A percentile compares a stretch with the other conserved stretches of the same genome.
phyloP scores from a whole-genome alignment of 2,888 invertebrate species.

The Tetragnatha montana region DNA sequence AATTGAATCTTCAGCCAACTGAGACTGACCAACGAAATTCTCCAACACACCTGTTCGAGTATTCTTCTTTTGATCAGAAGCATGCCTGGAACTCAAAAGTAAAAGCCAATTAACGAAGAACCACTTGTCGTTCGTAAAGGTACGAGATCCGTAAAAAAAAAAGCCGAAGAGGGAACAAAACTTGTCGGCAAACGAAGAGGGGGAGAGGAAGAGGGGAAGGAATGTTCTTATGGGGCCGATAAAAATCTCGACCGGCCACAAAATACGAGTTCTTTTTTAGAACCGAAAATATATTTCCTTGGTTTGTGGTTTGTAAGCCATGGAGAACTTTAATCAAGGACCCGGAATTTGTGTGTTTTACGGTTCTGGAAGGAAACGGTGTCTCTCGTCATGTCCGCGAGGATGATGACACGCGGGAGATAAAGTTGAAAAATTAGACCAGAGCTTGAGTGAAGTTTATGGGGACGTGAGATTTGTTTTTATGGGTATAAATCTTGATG shows the following conservation, averaged over 20 bases:
- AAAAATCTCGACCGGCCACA: background rate
- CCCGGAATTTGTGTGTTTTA: background rate
- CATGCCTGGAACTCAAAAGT: background rate
- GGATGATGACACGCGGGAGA: background rate
- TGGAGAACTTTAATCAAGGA: background rate
- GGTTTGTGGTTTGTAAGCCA: background rate
- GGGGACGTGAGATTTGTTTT: too few relatives aligned
- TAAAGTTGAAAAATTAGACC: background rate
- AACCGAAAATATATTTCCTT: background rate
- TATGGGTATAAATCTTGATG: too few relatives aligned
- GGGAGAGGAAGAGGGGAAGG: background rate
- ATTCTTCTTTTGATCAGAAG: too few relatives aligned
- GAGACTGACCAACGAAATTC: too few relatives aligned
- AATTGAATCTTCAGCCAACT: too few relatives aligned
- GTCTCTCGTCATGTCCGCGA: background rate
- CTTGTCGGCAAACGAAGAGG: background rate
- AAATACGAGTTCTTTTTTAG: background rate
- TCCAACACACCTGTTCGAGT: too few relatives aligned
- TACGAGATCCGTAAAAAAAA: slow-evolving; percentile 4
- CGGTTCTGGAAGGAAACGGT: background rate
- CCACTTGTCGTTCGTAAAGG: slow-evolving; percentile 12
- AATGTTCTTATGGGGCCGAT: background rate
- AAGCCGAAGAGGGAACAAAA: background rate
- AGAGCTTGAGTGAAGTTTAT: too few relatives aligned
- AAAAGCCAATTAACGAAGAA: slow-evolving; percentile 8